Evolutionary conservation across 2,797 vertebrate species (phyloP), one percentile per base, ranked within the genome.

Genomic region (Macropodus opercularis): DNA sequence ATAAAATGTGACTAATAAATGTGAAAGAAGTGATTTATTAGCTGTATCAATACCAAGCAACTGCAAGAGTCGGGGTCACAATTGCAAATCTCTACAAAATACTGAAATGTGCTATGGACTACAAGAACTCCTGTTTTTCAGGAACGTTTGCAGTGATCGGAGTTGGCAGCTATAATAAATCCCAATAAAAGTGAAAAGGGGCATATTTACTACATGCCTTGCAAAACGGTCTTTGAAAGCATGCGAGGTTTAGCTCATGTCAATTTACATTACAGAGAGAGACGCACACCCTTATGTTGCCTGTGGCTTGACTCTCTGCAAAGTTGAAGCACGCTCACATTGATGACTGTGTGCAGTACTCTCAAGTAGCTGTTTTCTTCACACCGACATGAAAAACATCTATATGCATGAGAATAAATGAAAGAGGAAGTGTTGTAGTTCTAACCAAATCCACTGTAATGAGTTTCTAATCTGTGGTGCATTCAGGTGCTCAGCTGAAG

Each of bases 221-320:
- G 39, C 63, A 69, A 38, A 59, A 55, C 32, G 54, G n/a, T n/a
- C 3, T 24, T 47, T 60, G 60, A 55, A 47, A 55, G 31, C 69
- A 68, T 36, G 47, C 35, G 56, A 43, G 58, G 40, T 70, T 75
- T n/a, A n/a, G n/a, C 60, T 57, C 27, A 8, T 63, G 69, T 81
- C 67, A 77, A 70, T 79, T 55, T 68, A 38, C 49, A 74, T 74
- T 54, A 76, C 17, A 13, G 66, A 74, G 63, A 74, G 46, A 42
- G 68, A 57, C 57, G 74, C 53, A 55, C 73, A 56, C 32, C 46
- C 38, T 4, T 32, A 32, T 15, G 39, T 76, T 79, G 26, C 38
- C 11, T 21, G 72, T 31, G 63, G 63, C 6, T 52, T 22, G 14
- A 47, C 22, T 18, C 17, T 35, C 44, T 41, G 50, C 29, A 54